phyloP scores from a whole-genome alignment of 2,888 invertebrate species.

The Xanthostigma xanthostigma region DNA sequence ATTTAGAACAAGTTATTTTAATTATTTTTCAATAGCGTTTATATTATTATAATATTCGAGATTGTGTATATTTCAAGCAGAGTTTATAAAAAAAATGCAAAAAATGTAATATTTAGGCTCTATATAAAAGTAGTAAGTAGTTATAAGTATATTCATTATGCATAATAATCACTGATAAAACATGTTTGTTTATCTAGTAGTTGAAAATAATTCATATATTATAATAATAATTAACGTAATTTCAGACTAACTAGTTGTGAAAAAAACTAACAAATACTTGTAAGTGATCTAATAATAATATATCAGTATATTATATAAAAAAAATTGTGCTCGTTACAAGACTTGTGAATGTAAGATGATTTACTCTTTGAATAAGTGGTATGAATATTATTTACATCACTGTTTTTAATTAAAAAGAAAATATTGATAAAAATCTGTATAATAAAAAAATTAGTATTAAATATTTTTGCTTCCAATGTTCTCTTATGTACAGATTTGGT shows the following conservation, averaged over 20 bases:
- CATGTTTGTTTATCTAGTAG: not conserved
- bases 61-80: conserved; percentile 11
- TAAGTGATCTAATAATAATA: conserved; percentile 1
- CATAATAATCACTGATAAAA: not conserved
- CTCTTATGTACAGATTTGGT: not conserved
- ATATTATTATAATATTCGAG: conserved; percentile 9
- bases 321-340: not conserved
- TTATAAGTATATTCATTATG: not conserved
- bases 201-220: not conserved
- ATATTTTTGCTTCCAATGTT: not conserved
- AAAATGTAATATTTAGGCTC: conserved; percentile 9
- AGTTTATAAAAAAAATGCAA: conserved; percentile 9
- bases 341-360: conserved; percentile 1
- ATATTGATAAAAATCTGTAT: not conserved
- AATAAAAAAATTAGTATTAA: conserved; percentile 1
- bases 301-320: not conserved
- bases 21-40: conserved; percentile 7
- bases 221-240: not conserved
- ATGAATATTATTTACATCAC: conserved; percentile 2
- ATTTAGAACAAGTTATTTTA: not conserved
- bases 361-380: not conserved
- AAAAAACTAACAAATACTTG: conserved; percentile 1
- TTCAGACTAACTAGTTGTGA: not conserved
- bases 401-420: conserved; percentile 2
- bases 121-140: not conserved